Evolutionary conservation across 2,113 vertebrate genomes (phyloP).

Genomic region (Cynoglossus semilaevis): DNA sequence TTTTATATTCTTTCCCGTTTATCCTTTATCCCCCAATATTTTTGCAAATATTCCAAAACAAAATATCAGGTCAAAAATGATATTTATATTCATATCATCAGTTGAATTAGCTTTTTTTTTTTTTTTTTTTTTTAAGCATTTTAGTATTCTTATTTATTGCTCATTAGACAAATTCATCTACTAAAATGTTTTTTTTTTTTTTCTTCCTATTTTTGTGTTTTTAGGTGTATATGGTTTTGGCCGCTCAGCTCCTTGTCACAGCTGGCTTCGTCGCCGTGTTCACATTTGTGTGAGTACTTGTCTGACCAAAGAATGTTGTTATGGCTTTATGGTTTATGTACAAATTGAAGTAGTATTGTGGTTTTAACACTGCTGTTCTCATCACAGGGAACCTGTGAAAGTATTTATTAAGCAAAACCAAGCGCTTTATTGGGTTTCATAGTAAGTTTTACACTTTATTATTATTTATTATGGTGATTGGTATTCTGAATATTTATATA

Average conservation of each 20-base stretch:
- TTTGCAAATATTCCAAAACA: no score
- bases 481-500: not conserved
- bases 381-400: slow-evolving; percentile 70
- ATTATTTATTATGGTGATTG: not conserved
- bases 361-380: slow-evolving; percentile 9
- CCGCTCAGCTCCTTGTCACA: slow-evolving; percentile 85
- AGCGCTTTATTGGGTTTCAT: slow-evolving; percentile 86
- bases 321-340: not conserved
- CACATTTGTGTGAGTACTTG: slow-evolving; percentile 79
- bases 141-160: no score
- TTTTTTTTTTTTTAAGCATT: no score
- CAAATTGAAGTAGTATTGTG: not conserved
- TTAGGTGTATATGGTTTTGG: slow-evolving; percentile 91
- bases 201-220: slow-evolving; percentile 24
- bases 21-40: no score
- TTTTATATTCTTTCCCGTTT: no score
- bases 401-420: slow-evolving; percentile 65
- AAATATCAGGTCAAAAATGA: no score
- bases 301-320: not conserved
- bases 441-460: slow-evolving; percentile 75
- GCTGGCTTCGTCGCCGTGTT: slow-evolving; percentile 86
- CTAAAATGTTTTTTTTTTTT: no score
- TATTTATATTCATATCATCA: no score
- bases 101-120: no score
- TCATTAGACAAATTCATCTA: no score